phyloP scores from a whole-genome alignment of 2,888 invertebrate genomes.

The Ophraella communa region DNA sequence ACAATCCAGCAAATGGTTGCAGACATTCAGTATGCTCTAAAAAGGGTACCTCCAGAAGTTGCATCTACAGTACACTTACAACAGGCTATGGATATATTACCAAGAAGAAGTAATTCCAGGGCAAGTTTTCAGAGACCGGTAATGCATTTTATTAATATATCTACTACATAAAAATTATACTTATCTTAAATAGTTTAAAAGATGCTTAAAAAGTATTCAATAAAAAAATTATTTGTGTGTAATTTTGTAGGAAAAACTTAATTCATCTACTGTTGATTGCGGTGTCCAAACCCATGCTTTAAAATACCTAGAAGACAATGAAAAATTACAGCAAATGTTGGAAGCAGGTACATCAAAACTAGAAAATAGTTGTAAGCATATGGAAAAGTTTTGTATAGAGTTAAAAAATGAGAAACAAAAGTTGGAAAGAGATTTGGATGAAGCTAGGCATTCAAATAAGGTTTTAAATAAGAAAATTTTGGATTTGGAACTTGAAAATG shows the following conservation, averaged over 20 bases:
- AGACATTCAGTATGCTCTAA: conserved; percentile 56
- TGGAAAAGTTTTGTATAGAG: conserved; percentile 54
- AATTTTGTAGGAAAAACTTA: conserved; percentile 35
- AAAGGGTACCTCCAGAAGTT: conserved; percentile 56
- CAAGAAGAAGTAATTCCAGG: conserved; percentile 30
- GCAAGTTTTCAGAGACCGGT: conserved; percentile 34
- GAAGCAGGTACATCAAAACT: conserved; percentile 55
- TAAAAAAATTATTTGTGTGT: neutral
- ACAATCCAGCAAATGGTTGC: conserved; percentile 52
- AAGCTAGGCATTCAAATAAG: conserved; percentile 49
- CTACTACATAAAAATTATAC: neutral
- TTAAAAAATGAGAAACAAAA: conserved; percentile 55
- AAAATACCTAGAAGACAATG: conserved; percentile 44
- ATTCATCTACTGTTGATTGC: conserved; percentile 25
- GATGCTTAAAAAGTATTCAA: no score
- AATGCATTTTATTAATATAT: conserved; percentile 8
- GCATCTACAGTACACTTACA: conserved; percentile 49
- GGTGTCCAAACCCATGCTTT: conserved; percentile 49
- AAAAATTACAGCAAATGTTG: conserved; percentile 53
- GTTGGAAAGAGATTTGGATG: conserved; percentile 49
- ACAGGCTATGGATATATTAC: conserved; percentile 40
- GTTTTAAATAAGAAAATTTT: conserved; percentile 50
- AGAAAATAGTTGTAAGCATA: conserved; percentile 54
- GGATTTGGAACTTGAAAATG: conserved; percentile 50
- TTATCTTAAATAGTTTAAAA: no score